Evolutionary conservation across 2,797 vertebrate genomes (phyloP), one percentile per base, ranked within the genome.

Genomic region (Poeciliopsis turneri): DNA sequence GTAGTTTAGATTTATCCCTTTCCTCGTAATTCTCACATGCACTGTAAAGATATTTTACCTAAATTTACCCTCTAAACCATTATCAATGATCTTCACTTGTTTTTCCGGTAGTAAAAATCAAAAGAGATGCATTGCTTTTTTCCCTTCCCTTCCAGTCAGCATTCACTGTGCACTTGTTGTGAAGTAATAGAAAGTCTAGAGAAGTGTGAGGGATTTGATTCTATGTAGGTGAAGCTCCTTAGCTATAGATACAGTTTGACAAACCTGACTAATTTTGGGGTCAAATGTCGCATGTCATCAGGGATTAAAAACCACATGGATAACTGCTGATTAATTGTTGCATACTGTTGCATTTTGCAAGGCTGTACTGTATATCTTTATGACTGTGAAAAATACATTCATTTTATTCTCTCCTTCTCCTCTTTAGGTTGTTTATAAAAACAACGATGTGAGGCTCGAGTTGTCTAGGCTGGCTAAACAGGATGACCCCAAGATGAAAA

Each of bases 341-440:
- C n/a, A 12, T 47, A 1, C 1, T 25, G 5, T 39, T 61, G 0
- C n/a, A 13, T 64, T 12, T 30, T 41, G 7, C 2, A 46, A n/a
- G 43, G 15, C 2, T 28, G 18, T 28, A 7, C 41, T 71, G 11
- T 18, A 36, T 72, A 36, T 73, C 5, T 39, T 25, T 36, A 4
- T 61, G 41, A 20, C 25, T 74, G 13, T 43, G 18, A 53, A 53
- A 53, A 10, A 10, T 53, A 3, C 3, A 25, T 51, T 9, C 4
- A 53, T 47, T 39, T 71, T 28, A 64, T 69, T 20, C 81, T 84
- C 57, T 95, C 68, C 88, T 86, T 66, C 47, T 75, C 23, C 15
- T 53, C 28, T 86, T 79, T 93, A 99, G 98, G 98, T 99, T 88
- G 97, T 99, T 3, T 99, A 99, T 93, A 99, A 99, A 95, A 99